phyloP scores from a whole-genome alignment of 2,113 vertebrate species.

The Tyrannus savana region DNA sequence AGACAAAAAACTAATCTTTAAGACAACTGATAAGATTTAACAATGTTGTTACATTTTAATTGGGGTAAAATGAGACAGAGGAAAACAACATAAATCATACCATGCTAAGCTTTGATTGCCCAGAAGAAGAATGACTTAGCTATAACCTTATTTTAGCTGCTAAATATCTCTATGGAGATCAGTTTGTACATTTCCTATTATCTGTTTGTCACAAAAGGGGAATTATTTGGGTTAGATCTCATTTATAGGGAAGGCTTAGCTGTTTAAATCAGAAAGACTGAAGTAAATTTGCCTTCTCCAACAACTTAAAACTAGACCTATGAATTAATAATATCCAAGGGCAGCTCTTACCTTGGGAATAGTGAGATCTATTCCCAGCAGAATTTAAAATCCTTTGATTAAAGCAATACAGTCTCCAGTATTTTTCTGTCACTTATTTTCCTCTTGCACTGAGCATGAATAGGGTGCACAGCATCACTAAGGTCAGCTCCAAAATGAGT shows the following conservation, averaged over 20 bases:
- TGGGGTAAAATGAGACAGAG: background rate
- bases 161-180: background rate
- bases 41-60: background rate
- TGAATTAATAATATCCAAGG: background rate
- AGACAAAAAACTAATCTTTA: background rate
- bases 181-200: background rate
- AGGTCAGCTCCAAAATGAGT: background rate
- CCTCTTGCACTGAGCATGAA: background rate
- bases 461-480: background rate
- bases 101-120: background rate
- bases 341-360: background rate
- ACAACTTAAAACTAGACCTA: background rate
- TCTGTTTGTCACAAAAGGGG: background rate
- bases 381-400: background rate
- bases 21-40: background rate
- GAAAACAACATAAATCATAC: background rate
- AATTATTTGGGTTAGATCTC: background rate
- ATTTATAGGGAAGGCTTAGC: background rate
- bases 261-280: background rate
- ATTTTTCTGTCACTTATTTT: background rate
- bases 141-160: background rate
- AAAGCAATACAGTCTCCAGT: background rate
- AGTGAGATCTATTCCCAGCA: background rate
- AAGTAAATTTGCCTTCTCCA: background rate
- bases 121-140: background rate